Percentiles rank a stretch among this genome's conserved stretches.
Evolutionary conservation across 2,113 vertebrate genomes (phyloP).

Genomic region (Falcunculus frontatus): DNA sequence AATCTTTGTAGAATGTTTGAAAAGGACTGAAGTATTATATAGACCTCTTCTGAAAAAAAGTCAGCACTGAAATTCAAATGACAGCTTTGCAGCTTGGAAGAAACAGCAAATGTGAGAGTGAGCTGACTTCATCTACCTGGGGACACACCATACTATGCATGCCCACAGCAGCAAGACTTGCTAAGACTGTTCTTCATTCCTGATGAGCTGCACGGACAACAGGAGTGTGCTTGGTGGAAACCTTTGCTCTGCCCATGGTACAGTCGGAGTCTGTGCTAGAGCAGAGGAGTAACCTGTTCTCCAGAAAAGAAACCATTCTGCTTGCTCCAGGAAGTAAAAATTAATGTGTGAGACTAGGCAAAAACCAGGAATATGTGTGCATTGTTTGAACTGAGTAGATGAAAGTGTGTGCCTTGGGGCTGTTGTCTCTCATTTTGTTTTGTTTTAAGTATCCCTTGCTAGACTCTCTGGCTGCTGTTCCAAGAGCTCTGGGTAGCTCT

Average conservation of each 20-base stretch:
- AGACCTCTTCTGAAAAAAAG: background rate
- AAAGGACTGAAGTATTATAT: background rate
- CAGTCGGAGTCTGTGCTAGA: background rate
- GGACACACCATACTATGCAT: background rate
- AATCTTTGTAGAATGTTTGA: background rate
- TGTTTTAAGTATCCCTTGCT: background rate
- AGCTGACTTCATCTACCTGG: background rate
- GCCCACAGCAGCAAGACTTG: background rate
- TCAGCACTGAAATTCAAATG: background rate
- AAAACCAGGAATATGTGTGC: background rate
- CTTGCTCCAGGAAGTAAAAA: background rate
- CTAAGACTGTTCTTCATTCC: background rate
- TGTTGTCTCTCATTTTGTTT: background rate
- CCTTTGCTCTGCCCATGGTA: background rate
- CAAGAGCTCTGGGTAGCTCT: background rate
- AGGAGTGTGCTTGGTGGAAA: background rate
- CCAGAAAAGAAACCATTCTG: background rate
- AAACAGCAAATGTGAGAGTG: background rate
- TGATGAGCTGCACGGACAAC: background rate
- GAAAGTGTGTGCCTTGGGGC: background rate
- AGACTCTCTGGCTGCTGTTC: background rate
- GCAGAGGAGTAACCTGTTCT: background rate
- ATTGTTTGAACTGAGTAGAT: background rate
- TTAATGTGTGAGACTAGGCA: no score
- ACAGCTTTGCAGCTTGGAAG: background rate